Percentiles rank a stretch among this genome's conserved stretches.
phyloP scores from a whole-genome alignment of 35 echinoderm and acorn worm genomes.

The Lytechinus variegatus region DNA sequence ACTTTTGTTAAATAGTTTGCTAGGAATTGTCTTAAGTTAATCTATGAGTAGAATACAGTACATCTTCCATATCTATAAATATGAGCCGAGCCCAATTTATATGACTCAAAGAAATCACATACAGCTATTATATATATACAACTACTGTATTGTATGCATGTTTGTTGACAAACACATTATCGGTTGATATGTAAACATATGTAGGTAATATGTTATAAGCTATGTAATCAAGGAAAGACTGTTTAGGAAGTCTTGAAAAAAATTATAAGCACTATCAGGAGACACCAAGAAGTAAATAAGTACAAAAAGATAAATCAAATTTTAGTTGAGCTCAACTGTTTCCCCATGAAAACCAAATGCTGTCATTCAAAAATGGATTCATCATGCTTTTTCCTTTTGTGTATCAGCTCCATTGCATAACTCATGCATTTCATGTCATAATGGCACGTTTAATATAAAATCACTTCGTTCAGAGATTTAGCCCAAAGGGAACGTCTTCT shows the following conservation, averaged over 20 bases:
- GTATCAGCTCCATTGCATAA: not conserved
- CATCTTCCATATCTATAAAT: not conserved
- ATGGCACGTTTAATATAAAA: slow-evolving; percentile 14
- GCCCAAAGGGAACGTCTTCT: not conserved
- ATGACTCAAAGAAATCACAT: not conserved
- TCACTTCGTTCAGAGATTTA: not conserved
- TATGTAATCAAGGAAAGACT: slow-evolving; percentile 13
- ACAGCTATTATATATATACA: not conserved
- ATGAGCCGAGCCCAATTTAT: not conserved
- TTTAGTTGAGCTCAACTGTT: not conserved
- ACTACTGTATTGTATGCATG: not conserved
- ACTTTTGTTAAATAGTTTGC: not conserved
- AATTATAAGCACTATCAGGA: not conserved
- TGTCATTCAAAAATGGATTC: not conserved
- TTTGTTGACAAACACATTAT: not conserved
- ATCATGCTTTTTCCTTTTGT: not conserved
- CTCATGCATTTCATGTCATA: not conserved
- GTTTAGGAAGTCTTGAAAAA: not conserved
- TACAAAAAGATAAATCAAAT: not conserved
- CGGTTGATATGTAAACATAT: not conserved
- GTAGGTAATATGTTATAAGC: not conserved
- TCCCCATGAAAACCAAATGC: not conserved
- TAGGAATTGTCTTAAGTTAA: not conserved
- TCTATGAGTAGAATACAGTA: not conserved
- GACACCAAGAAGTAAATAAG: not conserved